Evolutionary conservation across 2,113 vertebrate genomes (phyloP).

Genomic region (Centropristis striata): DNA sequence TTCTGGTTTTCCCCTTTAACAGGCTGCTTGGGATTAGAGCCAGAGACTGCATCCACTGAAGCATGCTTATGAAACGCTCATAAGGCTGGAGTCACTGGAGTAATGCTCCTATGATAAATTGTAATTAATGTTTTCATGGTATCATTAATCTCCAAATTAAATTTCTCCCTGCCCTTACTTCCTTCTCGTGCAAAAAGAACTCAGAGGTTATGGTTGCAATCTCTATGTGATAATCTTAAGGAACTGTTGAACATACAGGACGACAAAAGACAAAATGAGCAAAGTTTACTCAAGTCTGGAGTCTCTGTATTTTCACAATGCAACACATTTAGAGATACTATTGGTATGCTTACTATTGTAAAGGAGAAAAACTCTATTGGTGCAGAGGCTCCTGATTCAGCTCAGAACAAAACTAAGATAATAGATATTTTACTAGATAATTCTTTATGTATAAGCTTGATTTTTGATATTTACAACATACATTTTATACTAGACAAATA

Average conservation of each 20-base stretch:
- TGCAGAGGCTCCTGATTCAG: background rate
- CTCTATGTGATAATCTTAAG: background rate
- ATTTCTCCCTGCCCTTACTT: background rate
- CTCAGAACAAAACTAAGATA: background rate
- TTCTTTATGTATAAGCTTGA: background rate
- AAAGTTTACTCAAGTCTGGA: background rate
- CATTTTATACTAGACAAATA: background rate
- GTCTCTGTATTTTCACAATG: background rate
- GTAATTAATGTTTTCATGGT: constrained; percentile 22
- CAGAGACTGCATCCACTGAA: constrained; percentile 43
- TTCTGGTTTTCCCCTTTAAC: constrained; percentile 35
- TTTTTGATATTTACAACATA: background rate
- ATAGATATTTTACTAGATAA: background rate
- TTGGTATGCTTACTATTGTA: background rate
- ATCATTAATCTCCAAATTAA: constrained; percentile 17
- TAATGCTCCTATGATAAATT: constrained; percentile 10
- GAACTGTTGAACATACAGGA: constrained; percentile 1
- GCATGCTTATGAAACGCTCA: constrained; percentile 47
- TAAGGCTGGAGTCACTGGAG: constrained; percentile 38
- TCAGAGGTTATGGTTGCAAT: background rate
- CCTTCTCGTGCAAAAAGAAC: background rate
- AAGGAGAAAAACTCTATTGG: no score
- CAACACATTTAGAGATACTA: background rate
- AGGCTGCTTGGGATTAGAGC: constrained; percentile 39
- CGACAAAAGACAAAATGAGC: background rate